Percentiles rank a stretch among this genome's conserved stretches.
These are phyloP conservation scores for Proterorhinus semilunaris DNA, from an alignment of 2,113 vertebrate species.

Conservation along the genomic window DNA sequence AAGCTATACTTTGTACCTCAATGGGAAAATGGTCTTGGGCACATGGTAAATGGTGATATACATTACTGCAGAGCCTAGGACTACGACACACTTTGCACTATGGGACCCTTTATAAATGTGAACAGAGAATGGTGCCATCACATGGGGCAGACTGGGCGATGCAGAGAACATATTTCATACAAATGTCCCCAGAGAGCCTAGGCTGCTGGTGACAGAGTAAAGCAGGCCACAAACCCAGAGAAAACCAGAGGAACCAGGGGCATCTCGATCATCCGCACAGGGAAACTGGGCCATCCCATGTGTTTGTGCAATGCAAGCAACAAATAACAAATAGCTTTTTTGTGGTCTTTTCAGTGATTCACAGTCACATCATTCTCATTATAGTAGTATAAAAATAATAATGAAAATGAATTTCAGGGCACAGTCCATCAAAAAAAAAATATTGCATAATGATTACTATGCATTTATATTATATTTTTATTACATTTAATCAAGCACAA, in stretches of 20 bases:
- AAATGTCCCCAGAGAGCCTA: slow-evolving; percentile 6
- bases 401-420: no score
- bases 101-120: background rate
- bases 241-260: slow-evolving; percentile 24
- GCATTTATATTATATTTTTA: no score
- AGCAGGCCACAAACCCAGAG: slow-evolving; percentile 40
- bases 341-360: background rate
- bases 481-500: no score
- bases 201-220: slow-evolving; percentile 19
- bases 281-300: slow-evolving; percentile 12
- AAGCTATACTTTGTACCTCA: no score
- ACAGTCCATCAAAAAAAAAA: no score
- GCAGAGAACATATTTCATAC: slow-evolving; percentile 33
- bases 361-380: background rate
- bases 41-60: slow-evolving; percentile 33
- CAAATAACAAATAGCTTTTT: background rate
- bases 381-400: no score
- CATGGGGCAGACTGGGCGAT: slow-evolving; percentile 19
- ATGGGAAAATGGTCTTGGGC: slow-evolving; percentile 34
- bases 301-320: background rate
- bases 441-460: no score
- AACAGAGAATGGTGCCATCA: slow-evolving; percentile 6
- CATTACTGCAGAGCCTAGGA: background rate
- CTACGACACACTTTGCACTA: background rate
- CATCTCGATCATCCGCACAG: background rate